Percentiles rank a stretch among this genome's conserved stretches.
Evolutionary conservation across 2,888 invertebrate genomes (phyloP).

Genomic region (Andricus curvator): DNA sequence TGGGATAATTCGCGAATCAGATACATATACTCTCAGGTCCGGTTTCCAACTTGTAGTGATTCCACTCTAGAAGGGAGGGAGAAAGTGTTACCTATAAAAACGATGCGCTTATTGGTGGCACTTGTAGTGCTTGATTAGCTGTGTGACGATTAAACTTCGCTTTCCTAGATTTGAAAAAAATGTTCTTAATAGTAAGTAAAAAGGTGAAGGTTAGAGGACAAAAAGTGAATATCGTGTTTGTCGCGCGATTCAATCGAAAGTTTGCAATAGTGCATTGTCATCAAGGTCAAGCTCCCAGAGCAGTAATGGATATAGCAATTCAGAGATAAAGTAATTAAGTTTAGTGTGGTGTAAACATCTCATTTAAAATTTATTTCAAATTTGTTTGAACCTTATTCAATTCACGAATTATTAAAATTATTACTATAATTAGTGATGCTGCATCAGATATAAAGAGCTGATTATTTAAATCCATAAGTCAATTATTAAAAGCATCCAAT

Average conservation of each 20-base stretch:
- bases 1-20: slow-evolving; percentile 54
- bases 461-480: neutral
- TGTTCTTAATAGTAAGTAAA: slow-evolving; percentile 68
- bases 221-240: neutral
- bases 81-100: slow-evolving; percentile 73
- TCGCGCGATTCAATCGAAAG: slow-evolving; percentile 12
- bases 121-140: slow-evolving; percentile 67
- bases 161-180: slow-evolving; percentile 53
- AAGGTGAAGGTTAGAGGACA: slow-evolving; percentile 15
- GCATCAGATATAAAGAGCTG: neutral
- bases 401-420: neutral
- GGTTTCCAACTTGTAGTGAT: slow-evolving; percentile 52
- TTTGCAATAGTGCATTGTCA: slow-evolving; percentile 16
- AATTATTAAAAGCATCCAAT: neutral
- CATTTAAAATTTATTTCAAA: no score
- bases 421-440: neutral
- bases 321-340: neutral
- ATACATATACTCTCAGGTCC: slow-evolving; percentile 55
- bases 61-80: slow-evolving; percentile 62
- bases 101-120: slow-evolving; percentile 64
- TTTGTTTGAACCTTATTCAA: no score
- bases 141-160: slow-evolving; percentile 53
- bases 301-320: neutral
- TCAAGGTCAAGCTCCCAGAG: neutral
- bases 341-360: neutral